Base-by-base conservation (phyloP, 2,888 invertebrate species). In the Athalia cordata region DNA sequence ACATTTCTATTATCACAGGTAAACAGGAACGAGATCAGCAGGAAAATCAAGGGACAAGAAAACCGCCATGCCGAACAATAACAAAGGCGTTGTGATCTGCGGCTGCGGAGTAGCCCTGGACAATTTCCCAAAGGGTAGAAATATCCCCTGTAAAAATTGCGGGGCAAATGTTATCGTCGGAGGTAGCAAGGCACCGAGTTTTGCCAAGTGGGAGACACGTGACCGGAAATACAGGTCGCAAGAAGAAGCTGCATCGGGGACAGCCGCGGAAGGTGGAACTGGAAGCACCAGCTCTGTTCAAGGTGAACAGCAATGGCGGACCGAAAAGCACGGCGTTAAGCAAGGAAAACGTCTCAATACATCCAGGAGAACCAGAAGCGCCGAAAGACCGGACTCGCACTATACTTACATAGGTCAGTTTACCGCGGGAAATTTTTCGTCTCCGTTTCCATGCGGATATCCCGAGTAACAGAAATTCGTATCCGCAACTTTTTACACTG, bases 401-500 rank as follows among this genome's bases (percentile, higher is more conserved):
- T 89, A 90, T 68, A 89, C 89, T 45, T 89, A 89, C 52, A 90
- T 89, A 64, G 89, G 89, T 90, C 45, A 79, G 84, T 80, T 47
- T 6, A 4, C 13, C 5, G 29, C 9, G n/a, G 9, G 6, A 29
- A 29, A 49, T 15, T 13, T 13, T 49, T 50, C 15, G 15, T 11
- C n/a, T 8, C 3, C 0, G n/a, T 55, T 55, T 55, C n/a, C n/a
- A 11, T 3, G n/a, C 29, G 29, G 29, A 29, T 29, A 29, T 29
- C 1, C 2, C 2, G 29, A 29, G 29, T 29, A 29, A 29, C 29
- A 29, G 29, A 29, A 29, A 29, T n/a, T n/a, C n/a, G n/a, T n/a
- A n/a, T n/a, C n/a, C n/a, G n/a, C n/a, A n/a, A n/a, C n/a, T n/a
- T n/a, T n/a, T n/a, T n/a, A n/a, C n/a, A n/a, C n/a, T n/a, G n/a